Conservation (phyloP, 2,888 invertebrate species). For the Chaitophorus viminalis region DNA sequence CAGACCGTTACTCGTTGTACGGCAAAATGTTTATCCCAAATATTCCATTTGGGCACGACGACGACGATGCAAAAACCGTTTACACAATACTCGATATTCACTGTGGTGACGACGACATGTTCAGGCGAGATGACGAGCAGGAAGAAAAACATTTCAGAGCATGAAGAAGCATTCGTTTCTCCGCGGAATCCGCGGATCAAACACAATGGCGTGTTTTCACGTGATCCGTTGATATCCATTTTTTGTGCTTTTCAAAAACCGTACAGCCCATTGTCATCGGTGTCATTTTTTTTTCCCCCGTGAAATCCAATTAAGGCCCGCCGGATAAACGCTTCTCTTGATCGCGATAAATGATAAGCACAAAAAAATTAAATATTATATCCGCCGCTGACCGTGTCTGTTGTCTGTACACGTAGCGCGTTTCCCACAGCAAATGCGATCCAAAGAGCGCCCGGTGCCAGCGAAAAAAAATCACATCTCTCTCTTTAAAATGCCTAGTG, state of each 20-base stretch:
- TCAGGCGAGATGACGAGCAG: constrained; percentile 37
- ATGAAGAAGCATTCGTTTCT: constrained; percentile 54
- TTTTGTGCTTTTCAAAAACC: constrained; percentile 44
- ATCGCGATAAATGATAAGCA: constrained; percentile 39
- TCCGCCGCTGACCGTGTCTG: constrained; percentile 45
- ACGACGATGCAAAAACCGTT: neutral
- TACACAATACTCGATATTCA: neutral
- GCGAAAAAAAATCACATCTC: constrained; percentile 6
- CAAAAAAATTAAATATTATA: constrained; percentile 15
- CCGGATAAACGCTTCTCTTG: constrained; percentile 57
- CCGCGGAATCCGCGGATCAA: constrained; percentile 44
- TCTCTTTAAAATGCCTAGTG: constrained; percentile 50
- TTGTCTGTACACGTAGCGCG: neutral
- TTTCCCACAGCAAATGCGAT: constrained; percentile 55
- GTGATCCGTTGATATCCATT: constrained; percentile 38
- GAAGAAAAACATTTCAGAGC: constrained; percentile 42
- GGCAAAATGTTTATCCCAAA: neutral
- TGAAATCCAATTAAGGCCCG: constrained; percentile 57
- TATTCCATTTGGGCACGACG: neutral
- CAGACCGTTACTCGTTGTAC: neutral
- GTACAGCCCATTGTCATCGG: constrained; percentile 42
- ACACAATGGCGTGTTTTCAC: constrained; percentile 43
- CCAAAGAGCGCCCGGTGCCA: constrained; percentile 1
- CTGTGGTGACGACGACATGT: neutral
- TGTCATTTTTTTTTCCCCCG: constrained; percentile 37